These are phyloP conservation scores for Gambelia wislizenii DNA, from an alignment of 2,797 vertebrate species.

Conservation along the genomic window DNA sequence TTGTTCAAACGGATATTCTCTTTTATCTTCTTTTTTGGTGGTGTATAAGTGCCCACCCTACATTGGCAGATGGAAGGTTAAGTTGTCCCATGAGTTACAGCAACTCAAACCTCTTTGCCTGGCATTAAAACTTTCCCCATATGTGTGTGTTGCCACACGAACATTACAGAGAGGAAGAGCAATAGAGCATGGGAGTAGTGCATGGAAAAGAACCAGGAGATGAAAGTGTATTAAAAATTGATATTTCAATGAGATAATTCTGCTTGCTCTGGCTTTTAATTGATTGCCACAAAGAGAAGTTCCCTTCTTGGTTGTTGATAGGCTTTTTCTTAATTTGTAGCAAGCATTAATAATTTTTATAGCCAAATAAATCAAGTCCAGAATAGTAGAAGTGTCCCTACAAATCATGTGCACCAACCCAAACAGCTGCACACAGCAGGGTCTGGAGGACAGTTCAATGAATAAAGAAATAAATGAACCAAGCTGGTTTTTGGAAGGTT, in stretches of 20 bases:
- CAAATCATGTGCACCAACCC: background rate
- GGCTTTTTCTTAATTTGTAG: conserved; percentile 64
- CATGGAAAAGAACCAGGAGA: conserved; percentile 65
- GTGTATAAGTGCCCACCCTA: too few relatives aligned
- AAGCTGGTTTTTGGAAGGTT: background rate
- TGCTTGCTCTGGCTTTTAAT: conserved; percentile 77
- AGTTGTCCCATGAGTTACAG: background rate
- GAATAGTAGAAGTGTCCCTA: conserved; percentile 2
- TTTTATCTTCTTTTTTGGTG: too few relatives aligned
- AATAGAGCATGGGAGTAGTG: background rate
- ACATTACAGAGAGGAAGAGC: background rate
- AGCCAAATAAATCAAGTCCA: conserved; percentile 42
- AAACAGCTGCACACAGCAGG: background rate
- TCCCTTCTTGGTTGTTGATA: conserved; percentile 41
- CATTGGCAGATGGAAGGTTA: background rate
- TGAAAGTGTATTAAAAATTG: conserved; percentile 80
- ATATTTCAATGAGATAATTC: conserved; percentile 78
- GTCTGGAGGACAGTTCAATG: too few relatives aligned
- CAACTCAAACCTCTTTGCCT: background rate
- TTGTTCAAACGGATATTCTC: too few relatives aligned
- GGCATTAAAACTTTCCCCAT: background rate
- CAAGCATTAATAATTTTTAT: conserved; percentile 72
- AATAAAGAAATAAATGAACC: too few relatives aligned
- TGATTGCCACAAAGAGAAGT: conserved; percentile 78
- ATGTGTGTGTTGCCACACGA: too few relatives aligned